A percentile compares a stretch with the other conserved stretches of the same genome.
Conservation (phyloP, 2,797 vertebrate species). For the Corythornis leucogaster region DNA sequence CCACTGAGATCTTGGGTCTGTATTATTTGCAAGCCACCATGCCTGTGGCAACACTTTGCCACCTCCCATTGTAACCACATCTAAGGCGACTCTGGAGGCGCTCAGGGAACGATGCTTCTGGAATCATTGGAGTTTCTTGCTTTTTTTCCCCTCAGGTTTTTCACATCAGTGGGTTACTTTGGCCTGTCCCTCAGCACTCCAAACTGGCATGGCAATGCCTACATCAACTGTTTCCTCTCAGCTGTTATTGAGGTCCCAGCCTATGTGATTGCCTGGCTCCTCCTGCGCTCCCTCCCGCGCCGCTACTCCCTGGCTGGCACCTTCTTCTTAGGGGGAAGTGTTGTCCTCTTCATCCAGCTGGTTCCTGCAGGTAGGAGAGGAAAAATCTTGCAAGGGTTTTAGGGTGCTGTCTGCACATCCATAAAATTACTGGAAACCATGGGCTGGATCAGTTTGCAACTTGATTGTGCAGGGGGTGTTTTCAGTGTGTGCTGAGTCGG, state of each 20-base stretch:
- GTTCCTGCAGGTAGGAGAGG: slow-evolving; percentile 83
- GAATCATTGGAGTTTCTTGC: slow-evolving; percentile 17
- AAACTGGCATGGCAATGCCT: slow-evolving; percentile 87
- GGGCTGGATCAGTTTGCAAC: neutral
- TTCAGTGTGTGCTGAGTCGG: neutral
- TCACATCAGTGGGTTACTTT: slow-evolving; percentile 86
- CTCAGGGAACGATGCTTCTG: neutral
- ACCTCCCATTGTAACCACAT: neutral
- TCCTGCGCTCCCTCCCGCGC: slow-evolving; percentile 85
- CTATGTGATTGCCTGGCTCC: slow-evolving; percentile 86
- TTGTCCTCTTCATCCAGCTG: slow-evolving; percentile 86
- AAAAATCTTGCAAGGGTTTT: neutral
- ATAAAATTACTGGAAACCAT: neutral
- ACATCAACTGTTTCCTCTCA: slow-evolving; percentile 91
- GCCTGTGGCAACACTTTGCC: neutral
- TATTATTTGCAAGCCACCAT: neutral
- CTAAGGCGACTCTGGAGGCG: neutral
- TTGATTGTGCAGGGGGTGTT: neutral
- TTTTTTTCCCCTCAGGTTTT: slow-evolving; percentile 79
- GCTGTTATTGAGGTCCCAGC: slow-evolving; percentile 91
- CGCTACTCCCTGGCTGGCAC: slow-evolving; percentile 80
- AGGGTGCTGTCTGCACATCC: neutral
- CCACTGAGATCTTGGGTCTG: neutral
- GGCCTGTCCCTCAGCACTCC: slow-evolving; percentile 89
- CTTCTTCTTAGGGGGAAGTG: slow-evolving; percentile 82